Base-by-base conservation (phyloP, 2,888 invertebrate species). In the Notodonta ziczac region DNA sequence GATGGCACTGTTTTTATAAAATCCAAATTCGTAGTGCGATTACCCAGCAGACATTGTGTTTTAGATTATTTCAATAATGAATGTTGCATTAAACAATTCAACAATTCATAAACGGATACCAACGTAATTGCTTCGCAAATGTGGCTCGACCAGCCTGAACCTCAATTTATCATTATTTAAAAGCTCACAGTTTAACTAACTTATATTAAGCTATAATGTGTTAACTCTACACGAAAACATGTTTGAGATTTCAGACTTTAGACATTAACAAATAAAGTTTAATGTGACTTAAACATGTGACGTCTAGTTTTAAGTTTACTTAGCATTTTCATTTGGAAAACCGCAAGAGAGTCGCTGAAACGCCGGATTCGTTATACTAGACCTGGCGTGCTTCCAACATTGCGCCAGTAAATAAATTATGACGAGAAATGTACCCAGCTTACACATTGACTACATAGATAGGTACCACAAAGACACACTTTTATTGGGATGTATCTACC, bases 341-440 rank as follows among this genome's bases (percentile, higher is more conserved):
- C 82, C 81, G 70, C 80, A 66, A 66, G 70, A 77, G 77, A 78
- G 72, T 76, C 74, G 79, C 77, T 82, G 81, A 81, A 81, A 82
- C 70, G 72, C 74, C 73, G 72, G 81, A 80, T 81, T 78, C 77
- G 73, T 77, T 82, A 77, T 71, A 77, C 75, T 72, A 73, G 75
- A 79, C 72, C 73, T 82, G 82, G 82, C 82, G 57, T 67, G 71
- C 74, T 74, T 77, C 82, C 82, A 82, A 81, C 67, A 71, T 69
- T 66, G 42, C 35, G 61, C 63, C 67, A 68, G 80, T 81, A 80
- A 82, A 82, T 82, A 82, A 79, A 82, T 81, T 79, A 82, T 80
- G 72, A 77, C 66, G 73, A 61, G 57, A 74, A 76, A 76, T 79
- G 24, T 24, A 24, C 24, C 24, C 2, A 24, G 24, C 24, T 24